Evolutionary conservation across 1,140 invertebrate genomes (phyloP).

Genomic region (Rhagoletis pomonella): DNA sequence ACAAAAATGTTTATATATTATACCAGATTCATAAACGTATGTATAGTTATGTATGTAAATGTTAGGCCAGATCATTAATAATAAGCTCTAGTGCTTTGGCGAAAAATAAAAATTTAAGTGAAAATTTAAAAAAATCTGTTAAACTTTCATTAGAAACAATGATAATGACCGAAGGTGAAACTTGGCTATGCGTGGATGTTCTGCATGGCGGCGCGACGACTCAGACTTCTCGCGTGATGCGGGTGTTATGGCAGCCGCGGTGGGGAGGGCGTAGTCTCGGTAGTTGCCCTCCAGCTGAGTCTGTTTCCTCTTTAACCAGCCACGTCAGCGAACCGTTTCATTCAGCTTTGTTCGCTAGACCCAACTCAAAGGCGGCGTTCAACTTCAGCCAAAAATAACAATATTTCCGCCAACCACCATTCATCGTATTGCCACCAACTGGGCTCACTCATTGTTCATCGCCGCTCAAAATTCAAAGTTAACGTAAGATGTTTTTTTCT

Average conservation of each 20-base stretch:
- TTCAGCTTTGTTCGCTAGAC: conserved; percentile 9
- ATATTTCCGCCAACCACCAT: conserved; percentile 13
- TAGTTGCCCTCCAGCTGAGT: conserved; percentile 25
- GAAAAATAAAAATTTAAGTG: too few species aligned
- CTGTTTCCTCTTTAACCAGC: conserved; percentile 35
- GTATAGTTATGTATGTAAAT: too few species aligned
- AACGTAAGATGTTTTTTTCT: conserved; percentile 6
- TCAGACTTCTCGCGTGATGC: neutral
- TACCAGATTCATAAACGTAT: too few species aligned
- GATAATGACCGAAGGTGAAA: neutral
- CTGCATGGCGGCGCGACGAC: neutral
- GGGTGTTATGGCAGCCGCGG: neutral
- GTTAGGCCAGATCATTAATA: too few species aligned
- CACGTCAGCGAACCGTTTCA: neutral
- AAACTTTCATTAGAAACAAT: neutral
- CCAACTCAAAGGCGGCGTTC: conserved; percentile 32
- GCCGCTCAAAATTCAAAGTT: conserved; percentile 36
- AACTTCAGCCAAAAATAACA: conserved; percentile 35
- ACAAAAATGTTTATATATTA: too few species aligned
- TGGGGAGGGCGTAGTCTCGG: neutral
- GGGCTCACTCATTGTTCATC: conserved; percentile 35
- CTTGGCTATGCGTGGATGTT: neutral
- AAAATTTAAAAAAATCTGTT: neutral
- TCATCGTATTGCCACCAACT: conserved; percentile 5
- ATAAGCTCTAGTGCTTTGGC: too few species aligned